A percentile compares a stretch with the other conserved stretches of the same genome.
phyloP scores from a whole-genome alignment of 2,888 invertebrate species.

The Thera obeliscata region DNA sequence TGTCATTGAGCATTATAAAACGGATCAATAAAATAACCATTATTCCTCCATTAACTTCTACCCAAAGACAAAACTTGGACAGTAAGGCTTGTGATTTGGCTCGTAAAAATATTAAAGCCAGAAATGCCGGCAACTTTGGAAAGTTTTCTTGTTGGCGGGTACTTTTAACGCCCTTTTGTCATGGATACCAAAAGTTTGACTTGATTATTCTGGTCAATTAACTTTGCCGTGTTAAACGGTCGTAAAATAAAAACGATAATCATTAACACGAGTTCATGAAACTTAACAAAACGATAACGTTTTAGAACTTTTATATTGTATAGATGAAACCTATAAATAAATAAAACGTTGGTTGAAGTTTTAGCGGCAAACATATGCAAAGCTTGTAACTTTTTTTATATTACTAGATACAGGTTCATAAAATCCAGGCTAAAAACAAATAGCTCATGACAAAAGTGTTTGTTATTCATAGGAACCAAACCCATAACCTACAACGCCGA shows the following conservation, averaged over 20 bases:
- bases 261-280: background rate
- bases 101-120: constrained; percentile 40
- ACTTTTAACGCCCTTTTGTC: constrained; percentile 27
- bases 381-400: too few species aligned
- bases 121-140: constrained; percentile 23
- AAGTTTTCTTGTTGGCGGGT: constrained; percentile 27
- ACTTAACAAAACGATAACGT: background rate
- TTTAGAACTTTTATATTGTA: too few species aligned
- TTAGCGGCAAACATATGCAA: too few species aligned
- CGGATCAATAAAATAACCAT: constrained; percentile 22
- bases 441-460: too few species aligned
- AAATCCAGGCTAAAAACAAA: too few species aligned
- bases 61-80: constrained; percentile 42
- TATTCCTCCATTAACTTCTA: constrained; percentile 16
- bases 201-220: constrained; percentile 30
- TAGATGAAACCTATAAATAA: too few species aligned
- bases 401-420: too few species aligned
- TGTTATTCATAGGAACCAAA: too few species aligned
- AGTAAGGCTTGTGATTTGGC: constrained; percentile 42
- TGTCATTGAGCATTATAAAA: background rate
- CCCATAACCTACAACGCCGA: too few species aligned
- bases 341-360: too few species aligned
- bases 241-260: constrained; percentile 8
- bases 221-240: constrained; percentile 22
- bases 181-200: constrained; percentile 19